Base-by-base conservation (phyloP, 2,113 vertebrate species). In the Rhinolophus sinicus region DNA sequence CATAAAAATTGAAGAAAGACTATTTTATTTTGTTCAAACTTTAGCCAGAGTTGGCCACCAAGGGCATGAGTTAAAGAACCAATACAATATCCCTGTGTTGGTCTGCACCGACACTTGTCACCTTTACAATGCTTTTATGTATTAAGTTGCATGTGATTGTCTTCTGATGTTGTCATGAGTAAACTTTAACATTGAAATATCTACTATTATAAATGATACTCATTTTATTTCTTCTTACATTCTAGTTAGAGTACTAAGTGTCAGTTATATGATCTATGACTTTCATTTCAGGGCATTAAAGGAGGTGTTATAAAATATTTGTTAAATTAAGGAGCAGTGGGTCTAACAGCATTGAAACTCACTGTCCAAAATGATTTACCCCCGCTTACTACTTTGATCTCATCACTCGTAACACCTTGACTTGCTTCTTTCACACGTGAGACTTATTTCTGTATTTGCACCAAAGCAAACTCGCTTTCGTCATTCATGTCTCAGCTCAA, bases 401-500 rank as follows among this genome's bases (percentile, higher is more conserved):
- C 28, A 81, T 86, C 80, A 75, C 16, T 70, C 50, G 60, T 0
- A 44, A n/a, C 33, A 94, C 21, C 30, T 64, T 64, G 22, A 30
- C 76, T 52, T 90, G 12, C 50, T 70, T 90, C 8, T 94, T 92
- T 93, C 44, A 69, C 40, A 69, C n/a, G 15, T 5, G n/a, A 76
- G 84, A 50, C 6, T 73, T 65, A 72, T 33, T 81, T 92, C 38
- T 80, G 33, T 75, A 88, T 67, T 95, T 88, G 47, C n/a, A 92
- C 83, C 15, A 82, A 82, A 77, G 76, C 47, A 50, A 67, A 26
- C 18, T 75, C 73, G 26, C 8, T 90, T 64, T 58, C 73, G 52
- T 81, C 50, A 75, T 58, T 73, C 33, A 30, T 69, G 73, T 35
- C 65, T 92, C 44, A 64, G 35, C 40, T 64, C 30, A 91, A 62